Evolutionary conservation across 1,140 invertebrate species (phyloP).

Genomic region (Condylostylus longicornis): DNA sequence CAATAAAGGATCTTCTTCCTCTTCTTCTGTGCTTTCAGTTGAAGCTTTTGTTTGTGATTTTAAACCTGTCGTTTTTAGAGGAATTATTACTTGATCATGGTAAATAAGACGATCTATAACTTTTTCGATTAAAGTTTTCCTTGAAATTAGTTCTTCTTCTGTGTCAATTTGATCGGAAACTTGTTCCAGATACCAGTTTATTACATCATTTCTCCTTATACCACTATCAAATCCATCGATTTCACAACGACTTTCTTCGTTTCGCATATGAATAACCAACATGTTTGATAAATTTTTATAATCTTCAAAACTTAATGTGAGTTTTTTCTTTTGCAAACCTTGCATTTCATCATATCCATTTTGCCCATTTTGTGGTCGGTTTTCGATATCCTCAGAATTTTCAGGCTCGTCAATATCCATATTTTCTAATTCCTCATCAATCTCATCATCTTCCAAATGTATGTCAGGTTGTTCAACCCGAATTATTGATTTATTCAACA

Average conservation of each 20-base stretch:
- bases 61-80: conserved; percentile 56
- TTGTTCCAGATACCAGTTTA: conserved; percentile 90
- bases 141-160: conserved; percentile 79
- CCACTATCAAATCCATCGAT: conserved; percentile 46
- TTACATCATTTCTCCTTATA: conserved; percentile 64
- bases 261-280: conserved; percentile 76
- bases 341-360: background rate
- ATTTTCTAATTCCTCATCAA: conserved; percentile 37
- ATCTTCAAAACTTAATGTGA: conserved; percentile 86
- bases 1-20: conserved; percentile 71
- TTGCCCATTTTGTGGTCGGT: conserved; percentile 2
- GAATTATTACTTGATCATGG: conserved; percentile 81
- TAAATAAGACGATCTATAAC: conserved; percentile 87
- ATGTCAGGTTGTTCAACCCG: conserved; percentile 96
- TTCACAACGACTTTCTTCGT: conserved; percentile 56
- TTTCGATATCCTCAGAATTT: conserved; percentile 8
- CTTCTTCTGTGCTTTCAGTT: conserved; percentile 32
- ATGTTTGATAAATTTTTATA: conserved; percentile 89
- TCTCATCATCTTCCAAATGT: conserved; percentile 69
- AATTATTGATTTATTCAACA: conserved; percentile 97
- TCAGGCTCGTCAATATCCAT: conserved; percentile 37
- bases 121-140: conserved; percentile 86
- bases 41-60: conserved; percentile 35
- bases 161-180: conserved; percentile 76
- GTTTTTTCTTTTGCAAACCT: conserved; percentile 52